Evolutionary conservation across 2,113 vertebrate genomes (phyloP).

Genomic region (Mobula hypostoma): DNA sequence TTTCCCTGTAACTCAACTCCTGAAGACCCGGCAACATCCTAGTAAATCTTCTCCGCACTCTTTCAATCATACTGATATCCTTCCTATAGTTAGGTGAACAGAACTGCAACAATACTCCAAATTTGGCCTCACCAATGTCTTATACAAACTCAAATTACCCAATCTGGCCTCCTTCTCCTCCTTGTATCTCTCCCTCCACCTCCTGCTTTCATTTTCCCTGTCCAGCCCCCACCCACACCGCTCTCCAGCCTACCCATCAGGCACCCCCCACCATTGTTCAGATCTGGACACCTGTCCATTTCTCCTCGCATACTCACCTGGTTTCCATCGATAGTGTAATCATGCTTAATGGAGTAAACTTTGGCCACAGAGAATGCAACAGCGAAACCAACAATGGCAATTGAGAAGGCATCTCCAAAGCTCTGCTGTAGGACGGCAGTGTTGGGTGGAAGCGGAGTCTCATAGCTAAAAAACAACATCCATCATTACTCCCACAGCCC

Average conservation of each 20-base stretch:
- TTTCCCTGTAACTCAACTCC: too few relatives aligned
- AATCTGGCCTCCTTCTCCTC: too few relatives aligned
- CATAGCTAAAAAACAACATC: conserved; percentile 61
- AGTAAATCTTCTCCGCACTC: too few relatives aligned
- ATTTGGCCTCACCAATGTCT: too few relatives aligned
- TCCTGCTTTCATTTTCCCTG: background rate
- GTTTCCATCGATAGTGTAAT: conserved; percentile 80
- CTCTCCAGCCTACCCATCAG: background rate
- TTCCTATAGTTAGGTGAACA: too few relatives aligned
- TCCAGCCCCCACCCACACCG: background rate
- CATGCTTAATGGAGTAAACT: conserved; percentile 85
- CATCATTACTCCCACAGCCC: background rate
- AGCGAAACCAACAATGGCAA: conserved; percentile 82
- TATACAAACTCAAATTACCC: too few relatives aligned
- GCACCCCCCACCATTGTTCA: background rate
- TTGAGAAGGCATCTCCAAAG: conserved; percentile 69
- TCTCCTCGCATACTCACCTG: conserved; percentile 60
- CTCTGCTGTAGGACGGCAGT: conserved; percentile 57
- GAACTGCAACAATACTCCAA: too few relatives aligned
- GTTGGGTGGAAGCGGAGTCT: conserved; percentile 64
- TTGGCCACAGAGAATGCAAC: conserved; percentile 88
- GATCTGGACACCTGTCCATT: too few relatives aligned
- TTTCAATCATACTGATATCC: too few relatives aligned
- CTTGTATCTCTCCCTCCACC: too few relatives aligned
- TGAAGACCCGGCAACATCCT: too few relatives aligned